These are phyloP conservation scores for Xenentodon cancila DNA, from an alignment of 2,797 vertebrate genomes.

Conservation along the genomic window DNA sequence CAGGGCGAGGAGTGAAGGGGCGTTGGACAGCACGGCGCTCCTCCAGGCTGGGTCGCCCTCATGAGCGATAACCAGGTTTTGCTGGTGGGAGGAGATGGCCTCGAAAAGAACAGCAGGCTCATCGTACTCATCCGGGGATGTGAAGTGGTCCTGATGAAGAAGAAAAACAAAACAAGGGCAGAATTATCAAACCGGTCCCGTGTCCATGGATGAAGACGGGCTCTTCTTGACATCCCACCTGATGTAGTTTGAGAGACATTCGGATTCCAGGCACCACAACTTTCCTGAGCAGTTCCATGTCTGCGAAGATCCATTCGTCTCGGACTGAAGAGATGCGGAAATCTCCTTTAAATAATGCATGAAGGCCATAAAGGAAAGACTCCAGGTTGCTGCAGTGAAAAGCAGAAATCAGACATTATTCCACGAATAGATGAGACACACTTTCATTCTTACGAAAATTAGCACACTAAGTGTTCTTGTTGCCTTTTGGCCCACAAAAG, in stretches of 20 bases:
- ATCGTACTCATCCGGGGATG: conserved; percentile 97
- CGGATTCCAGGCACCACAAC: conserved; percentile 98
- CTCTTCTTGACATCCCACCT: conserved; percentile 79
- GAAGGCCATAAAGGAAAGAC: conserved; percentile 96
- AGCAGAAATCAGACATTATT: conserved; percentile 7
- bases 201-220: background rate
- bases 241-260: conserved; percentile 98
- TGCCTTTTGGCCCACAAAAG: conserved; percentile 8
- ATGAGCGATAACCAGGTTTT: conserved; percentile 95
- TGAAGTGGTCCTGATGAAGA: conserved; percentile 93
- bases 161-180: background rate
- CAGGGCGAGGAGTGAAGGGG: conserved; percentile 92
- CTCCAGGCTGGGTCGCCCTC: conserved; percentile 98
- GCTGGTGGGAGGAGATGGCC: conserved; percentile 94
- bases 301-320: conserved; percentile 99
- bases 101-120: conserved; percentile 95
- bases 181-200: too few species aligned
- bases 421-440: too few species aligned
- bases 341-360: conserved; percentile 98
- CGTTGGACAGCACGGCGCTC: conserved; percentile 95
- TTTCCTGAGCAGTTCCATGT: conserved; percentile 97
- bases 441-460: too few species aligned
- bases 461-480: too few species aligned
- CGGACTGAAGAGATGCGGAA: conserved; percentile 97
- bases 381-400: conserved; percentile 91